These are phyloP conservation scores for Zaprionus ghesquierei DNA, from an alignment of 1,140 invertebrate species.

Conservation along the genomic window DNA sequence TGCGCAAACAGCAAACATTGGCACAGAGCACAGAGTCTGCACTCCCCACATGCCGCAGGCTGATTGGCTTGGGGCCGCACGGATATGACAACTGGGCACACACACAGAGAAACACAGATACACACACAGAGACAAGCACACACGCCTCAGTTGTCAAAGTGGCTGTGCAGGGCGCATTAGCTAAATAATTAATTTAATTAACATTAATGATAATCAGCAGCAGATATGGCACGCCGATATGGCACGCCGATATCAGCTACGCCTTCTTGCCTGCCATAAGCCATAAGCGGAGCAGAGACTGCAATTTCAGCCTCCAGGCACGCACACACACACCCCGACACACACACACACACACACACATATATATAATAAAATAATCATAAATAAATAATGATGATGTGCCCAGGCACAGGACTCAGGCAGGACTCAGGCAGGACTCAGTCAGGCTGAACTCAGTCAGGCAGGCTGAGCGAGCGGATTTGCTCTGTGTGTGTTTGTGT, in stretches of 20 bases:
- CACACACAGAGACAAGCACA: background rate
- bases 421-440: background rate
- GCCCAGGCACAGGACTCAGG: slow-evolving; percentile 22
- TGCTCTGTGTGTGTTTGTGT: background rate
- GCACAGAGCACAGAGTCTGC: slow-evolving; percentile 8
- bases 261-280: slow-evolving; percentile 8
- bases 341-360: slow-evolving; percentile 18
- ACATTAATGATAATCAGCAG: slow-evolving; percentile 56
- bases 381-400: slow-evolving; percentile 78
- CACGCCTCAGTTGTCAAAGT: slow-evolving; percentile 5
- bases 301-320: slow-evolving; percentile 35
- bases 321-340: slow-evolving; percentile 25
- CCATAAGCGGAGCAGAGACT: slow-evolving; percentile 15
- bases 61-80: slow-evolving; percentile 26
- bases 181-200: slow-evolving; percentile 74
- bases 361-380: slow-evolving; percentile 76
- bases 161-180: slow-evolving; percentile 24
- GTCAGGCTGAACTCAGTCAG: slow-evolving; percentile 39
- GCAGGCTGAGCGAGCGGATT: background rate
- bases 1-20: slow-evolving; percentile 37
- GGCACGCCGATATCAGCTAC: slow-evolving; percentile 1
- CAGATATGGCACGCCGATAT: slow-evolving; percentile 6
- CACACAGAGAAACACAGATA: background rate
- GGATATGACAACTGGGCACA: slow-evolving; percentile 1
- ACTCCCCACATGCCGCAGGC: background rate